Evolutionary conservation across 2,797 vertebrate genomes (phyloP), one percentile per base, ranked within the genome.

Genomic region (Diceros bicornis): DNA sequence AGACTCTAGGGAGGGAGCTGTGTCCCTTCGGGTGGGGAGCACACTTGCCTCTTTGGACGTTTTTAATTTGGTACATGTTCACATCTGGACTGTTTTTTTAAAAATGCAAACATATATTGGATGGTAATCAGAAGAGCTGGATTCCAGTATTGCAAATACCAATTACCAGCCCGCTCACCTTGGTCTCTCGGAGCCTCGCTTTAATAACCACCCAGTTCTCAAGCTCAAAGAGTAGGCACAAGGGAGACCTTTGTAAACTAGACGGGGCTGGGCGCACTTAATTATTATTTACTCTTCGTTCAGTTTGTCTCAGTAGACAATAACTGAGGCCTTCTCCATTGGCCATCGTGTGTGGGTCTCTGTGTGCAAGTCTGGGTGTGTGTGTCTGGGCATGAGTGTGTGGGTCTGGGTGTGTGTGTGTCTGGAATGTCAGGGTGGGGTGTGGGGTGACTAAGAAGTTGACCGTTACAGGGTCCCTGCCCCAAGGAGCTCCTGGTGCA

Each of bases 171-270:
- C 91, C 16, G 27, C 64, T 89, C 61, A 37, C 88, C 68, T 89
- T 27, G 78, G 91, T 85, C 25, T 78, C 69, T 91, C 85, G n/a
- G 50, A 81, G 82, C 78, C 41, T 94, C 29, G 37, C 71, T 79
- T 41, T 81, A 71, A 87, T 88, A 34, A 72, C 59, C n/a, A n/a
- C 34, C 59, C 71, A 87, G 89, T 77, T 84, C 89, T 79, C 17
- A 50, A 89, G 77, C 92, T 92, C 85, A 61, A 34, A 52, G 44
- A 90, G 64, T 1, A 96, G 91, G 89, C 81, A 87, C 41, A 83
- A 94, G 85, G 59, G 57, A 92, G 81, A 57, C 32, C 59, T 92
- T 71, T 84, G 81, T 79, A 78, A 41, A 62, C 59, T 52, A 57
- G 81, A 78, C 0, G 23, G 85, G 68, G 82, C 81, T 52, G 44